Evolutionary conservation across 2,113 vertebrate genomes (phyloP).

Genomic region (Notarius lentiginosus): DNA sequence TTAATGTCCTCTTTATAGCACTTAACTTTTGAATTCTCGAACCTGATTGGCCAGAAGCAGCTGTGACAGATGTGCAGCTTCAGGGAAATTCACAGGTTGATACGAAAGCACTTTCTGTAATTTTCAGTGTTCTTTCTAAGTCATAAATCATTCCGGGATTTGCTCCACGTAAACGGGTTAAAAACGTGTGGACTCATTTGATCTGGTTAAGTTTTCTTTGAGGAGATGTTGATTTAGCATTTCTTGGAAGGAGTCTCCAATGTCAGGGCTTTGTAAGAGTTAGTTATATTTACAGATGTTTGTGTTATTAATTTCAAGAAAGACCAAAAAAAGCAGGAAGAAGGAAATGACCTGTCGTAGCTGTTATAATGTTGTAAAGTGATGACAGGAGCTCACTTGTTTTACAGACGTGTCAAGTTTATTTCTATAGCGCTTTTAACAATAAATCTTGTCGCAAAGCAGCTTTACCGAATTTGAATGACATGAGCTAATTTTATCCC

Average conservation of each 20-base stretch:
- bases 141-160: too few relatives aligned
- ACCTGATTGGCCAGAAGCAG: background rate
- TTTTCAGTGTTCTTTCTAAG: too few relatives aligned
- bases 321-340: background rate
- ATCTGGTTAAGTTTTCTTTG: background rate
- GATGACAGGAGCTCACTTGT: background rate
- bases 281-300: too few relatives aligned
- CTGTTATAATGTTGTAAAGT: background rate
- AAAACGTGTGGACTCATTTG: background rate
- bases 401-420: background rate
- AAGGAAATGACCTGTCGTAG: background rate
- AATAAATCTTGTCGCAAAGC: too few relatives aligned
- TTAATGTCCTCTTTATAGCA: too few relatives aligned
- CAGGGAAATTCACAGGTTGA: too few relatives aligned
- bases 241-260: background rate
- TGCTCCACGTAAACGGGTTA: background rate
- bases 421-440: too few relatives aligned
- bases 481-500: too few relatives aligned
- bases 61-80: background rate
- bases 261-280: background rate
- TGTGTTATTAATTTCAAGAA: background rate
- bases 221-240: background rate
- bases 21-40: too few relatives aligned
- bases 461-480: too few relatives aligned
- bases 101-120: too few relatives aligned